phyloP scores from a whole-genome alignment of 2,113 vertebrate species.

The Anarrhichthys ocellatus region DNA sequence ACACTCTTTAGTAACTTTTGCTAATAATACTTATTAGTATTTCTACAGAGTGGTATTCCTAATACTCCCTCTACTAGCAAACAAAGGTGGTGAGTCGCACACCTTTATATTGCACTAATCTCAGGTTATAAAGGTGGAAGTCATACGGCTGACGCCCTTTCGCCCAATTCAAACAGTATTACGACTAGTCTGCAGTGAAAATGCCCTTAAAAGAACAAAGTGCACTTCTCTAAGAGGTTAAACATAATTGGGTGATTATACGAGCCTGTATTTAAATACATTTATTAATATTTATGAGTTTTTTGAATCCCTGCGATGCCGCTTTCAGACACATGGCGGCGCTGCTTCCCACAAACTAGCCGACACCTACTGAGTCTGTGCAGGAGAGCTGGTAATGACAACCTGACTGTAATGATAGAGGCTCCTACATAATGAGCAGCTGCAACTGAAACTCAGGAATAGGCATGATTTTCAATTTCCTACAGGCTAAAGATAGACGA shows the following conservation, averaged over 20 bases:
- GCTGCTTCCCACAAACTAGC: constrained; percentile 27
- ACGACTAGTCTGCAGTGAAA: not conserved
- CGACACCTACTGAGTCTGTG: not conserved
- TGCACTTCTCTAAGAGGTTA: not conserved
- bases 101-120: not conserved
- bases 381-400: constrained; percentile 37
- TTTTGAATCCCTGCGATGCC: not conserved
- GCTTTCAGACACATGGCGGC: constrained; percentile 53
- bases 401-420: constrained; percentile 63
- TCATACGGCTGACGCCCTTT: not conserved
- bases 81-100: not conserved
- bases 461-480: constrained; percentile 67
- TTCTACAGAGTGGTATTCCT: not conserved
- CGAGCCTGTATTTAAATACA: too few species aligned
- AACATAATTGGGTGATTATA: not conserved
- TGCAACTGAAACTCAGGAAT: constrained; percentile 49
- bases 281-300: not conserved
- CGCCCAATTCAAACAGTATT: not conserved
- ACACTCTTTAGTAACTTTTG: not conserved
- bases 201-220: not conserved
- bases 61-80: not conserved
- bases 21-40: not conserved
- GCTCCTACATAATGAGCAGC: constrained; percentile 69
- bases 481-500: constrained; percentile 65
- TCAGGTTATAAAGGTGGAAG: not conserved